These are phyloP conservation scores for Notodonta ziczac DNA, from an alignment of 2,888 invertebrate species.

Conservation along the genomic window DNA sequence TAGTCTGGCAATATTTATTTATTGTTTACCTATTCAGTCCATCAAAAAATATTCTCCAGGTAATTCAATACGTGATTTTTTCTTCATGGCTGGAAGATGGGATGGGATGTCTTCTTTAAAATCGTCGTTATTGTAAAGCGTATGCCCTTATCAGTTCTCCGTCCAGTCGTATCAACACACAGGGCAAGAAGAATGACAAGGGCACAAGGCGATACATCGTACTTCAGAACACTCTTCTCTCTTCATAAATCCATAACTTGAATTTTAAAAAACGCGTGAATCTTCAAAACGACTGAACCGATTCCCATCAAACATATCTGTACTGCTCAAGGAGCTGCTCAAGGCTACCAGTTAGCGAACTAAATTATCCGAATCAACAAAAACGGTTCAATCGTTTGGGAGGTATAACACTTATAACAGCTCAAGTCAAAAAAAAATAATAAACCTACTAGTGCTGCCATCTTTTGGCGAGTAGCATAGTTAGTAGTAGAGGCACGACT, in stretches of 20 bases:
- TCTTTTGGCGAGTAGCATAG: conserved; percentile 44
- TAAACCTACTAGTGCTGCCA: conserved; percentile 36
- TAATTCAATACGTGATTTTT: background rate
- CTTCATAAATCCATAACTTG: conserved; percentile 16
- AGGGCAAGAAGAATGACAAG: conserved; percentile 98
- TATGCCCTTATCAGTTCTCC: conserved; percentile 99
- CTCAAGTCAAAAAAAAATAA: background rate
- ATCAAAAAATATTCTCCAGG: too few species aligned
- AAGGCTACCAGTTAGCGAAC: too few species aligned
- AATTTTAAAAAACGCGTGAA: background rate
- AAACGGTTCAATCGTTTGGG: too few species aligned
- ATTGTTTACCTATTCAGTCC: too few species aligned
- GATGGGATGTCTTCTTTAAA: background rate
- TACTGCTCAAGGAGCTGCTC: too few species aligned
- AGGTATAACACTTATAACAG: too few species aligned
- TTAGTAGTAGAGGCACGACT: background rate
- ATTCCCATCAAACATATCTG: too few species aligned
- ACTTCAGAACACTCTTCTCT: conserved; percentile 11
- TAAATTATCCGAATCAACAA: too few species aligned
- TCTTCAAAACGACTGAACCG: too few species aligned
- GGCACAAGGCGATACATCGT: conserved; percentile 81
- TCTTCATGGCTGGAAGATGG: background rate
- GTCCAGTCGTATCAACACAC: conserved; percentile 93
- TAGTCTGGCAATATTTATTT: too few species aligned
- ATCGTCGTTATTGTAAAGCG: conserved; percentile 66